Evolutionary conservation across 2,797 vertebrate genomes (phyloP), one percentile per base, ranked within the genome.

Genomic region (Ciconia nigra): DNA sequence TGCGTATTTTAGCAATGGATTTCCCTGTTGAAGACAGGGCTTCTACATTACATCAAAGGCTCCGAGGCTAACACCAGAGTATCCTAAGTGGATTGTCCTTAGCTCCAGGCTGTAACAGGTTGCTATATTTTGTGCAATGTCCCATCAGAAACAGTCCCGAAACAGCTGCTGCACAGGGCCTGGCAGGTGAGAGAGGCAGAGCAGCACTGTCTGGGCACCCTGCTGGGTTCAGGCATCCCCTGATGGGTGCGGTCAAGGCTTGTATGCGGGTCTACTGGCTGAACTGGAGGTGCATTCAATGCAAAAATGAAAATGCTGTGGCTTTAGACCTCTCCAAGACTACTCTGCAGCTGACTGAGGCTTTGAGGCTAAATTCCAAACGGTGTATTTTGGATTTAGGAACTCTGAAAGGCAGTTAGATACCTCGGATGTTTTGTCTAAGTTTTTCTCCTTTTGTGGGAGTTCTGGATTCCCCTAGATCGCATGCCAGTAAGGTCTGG

Each of bases 401-500:
- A 87, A 49, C 39, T 83, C 51, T 26, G 44, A 79, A 71, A 65
- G 51, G 33, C 65, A 73, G 44, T 59, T 47, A 35, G 10, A 47
- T 37, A 79, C 35, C 9, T 22, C 63, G 22, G 57, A 63, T 2
- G 1, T 72, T 51, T 47, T 70, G 31, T 54, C 31, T 73, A 63
- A 65, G 39, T n/a, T 57, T 5, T 35, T 37, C 28, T 51, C 31
- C 62, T 93, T 71, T 87, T 2, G 1, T 67, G 25, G 46, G 65
- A 77, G 24, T 61, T 93, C 61, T 89, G 83, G 71, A 71, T 87
- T 93, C 15, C 46, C 37, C 46, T 31, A 59, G 35, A 85, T 8
- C 46, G 80, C 73, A 77, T 13, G 33, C 47, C 69, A 25, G 78
- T 65, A 87, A 73, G 77, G 65, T 86, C 24, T 90, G 90, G 67